Conservation (phyloP, 2,113 vertebrate genomes). For the Aphelocoma coerulescens region DNA sequence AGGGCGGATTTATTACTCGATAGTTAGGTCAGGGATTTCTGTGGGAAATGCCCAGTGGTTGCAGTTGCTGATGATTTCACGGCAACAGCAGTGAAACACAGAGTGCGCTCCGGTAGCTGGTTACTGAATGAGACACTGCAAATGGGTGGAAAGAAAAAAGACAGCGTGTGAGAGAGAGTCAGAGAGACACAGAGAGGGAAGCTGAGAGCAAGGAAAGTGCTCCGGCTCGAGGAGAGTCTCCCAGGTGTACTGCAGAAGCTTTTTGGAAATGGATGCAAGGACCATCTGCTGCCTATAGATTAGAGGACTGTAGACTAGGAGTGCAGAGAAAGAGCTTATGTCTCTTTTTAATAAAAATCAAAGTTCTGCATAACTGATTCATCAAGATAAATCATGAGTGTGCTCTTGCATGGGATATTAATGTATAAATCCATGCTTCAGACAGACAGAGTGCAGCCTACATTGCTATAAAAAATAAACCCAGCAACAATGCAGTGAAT, state of each 20-base stretch:
- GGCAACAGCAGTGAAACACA: constrained; percentile 65
- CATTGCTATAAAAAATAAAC: constrained; percentile 36
- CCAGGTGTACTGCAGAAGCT: constrained; percentile 64
- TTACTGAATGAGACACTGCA: constrained; percentile 47
- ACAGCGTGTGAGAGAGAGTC: not conserved
- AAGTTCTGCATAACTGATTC: constrained; percentile 59
- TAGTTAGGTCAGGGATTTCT: constrained; percentile 74
- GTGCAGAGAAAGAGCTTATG: not conserved
- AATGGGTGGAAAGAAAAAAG: constrained; percentile 24
- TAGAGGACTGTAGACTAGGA: constrained; percentile 17
- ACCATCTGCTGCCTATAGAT: constrained; percentile 71
- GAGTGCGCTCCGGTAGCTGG: constrained; percentile 9
- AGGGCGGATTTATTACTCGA: constrained; percentile 69
- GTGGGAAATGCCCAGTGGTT: constrained; percentile 80
- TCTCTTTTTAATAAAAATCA: constrained; percentile 39
- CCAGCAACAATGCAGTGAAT: constrained; percentile 49
- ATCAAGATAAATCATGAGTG: constrained; percentile 31
- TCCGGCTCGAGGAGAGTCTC: constrained; percentile 40
- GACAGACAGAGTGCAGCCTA: constrained; percentile 10
- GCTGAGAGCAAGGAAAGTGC: constrained; percentile 43
- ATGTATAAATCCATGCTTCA: constrained; percentile 12
- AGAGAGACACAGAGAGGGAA: constrained; percentile 54
- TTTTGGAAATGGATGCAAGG: constrained; percentile 68
- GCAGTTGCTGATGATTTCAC: constrained; percentile 82
- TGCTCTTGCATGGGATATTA: constrained; percentile 28